Evolutionary conservation across 2,888 invertebrate species (phyloP), one percentile per base, ranked within the genome.

Genomic region (Orthonevra nobilis): DNA sequence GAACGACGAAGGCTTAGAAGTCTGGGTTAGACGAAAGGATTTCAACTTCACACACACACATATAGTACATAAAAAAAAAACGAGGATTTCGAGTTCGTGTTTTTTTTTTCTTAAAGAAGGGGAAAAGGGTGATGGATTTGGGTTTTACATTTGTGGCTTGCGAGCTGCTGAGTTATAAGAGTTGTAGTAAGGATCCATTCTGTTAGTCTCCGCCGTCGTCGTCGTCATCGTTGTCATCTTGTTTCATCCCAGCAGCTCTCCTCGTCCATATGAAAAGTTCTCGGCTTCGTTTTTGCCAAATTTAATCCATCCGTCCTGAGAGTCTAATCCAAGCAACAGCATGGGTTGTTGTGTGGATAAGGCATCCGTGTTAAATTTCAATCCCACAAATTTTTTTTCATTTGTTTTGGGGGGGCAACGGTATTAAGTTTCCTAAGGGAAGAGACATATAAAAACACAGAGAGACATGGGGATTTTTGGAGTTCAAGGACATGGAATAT

Each of bases 91-190:
- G 20, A 28, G 15, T 34, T 52, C 54, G 28, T 44, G 20, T 50
- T 32, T 52, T 48, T 28, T 26, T 26, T n/a, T 6, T 26, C 20
- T 30, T 5, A 34, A 52, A 32, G 38, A 34, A n/a, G 34, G 56
- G 38, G 52, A 60, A 66, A 60, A 48, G 72, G 72, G 70, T 79
- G 79, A 79, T 54, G 73, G 66, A 79, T 73, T 79, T 73, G 60
- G 63, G 60, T 73, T 72, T 79, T 72, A 79, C 77, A 79, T 79
- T 79, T 79, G 79, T 66, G 66, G 79, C 79, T 79, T 66, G 46
- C 66, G 44, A 79, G 52, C 73, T 79, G 61, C 56, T 40, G 60
- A 54, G 50, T 52, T 60, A 48, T 60, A 52, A 34, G 40, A 40
- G 32, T 50, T 26, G 23, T 26, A 20, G 52, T 12, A 20, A 44